These are phyloP conservation scores for Geophilus truncorum DNA, from an alignment of 2,888 invertebrate species.

Conservation along the genomic window DNA sequence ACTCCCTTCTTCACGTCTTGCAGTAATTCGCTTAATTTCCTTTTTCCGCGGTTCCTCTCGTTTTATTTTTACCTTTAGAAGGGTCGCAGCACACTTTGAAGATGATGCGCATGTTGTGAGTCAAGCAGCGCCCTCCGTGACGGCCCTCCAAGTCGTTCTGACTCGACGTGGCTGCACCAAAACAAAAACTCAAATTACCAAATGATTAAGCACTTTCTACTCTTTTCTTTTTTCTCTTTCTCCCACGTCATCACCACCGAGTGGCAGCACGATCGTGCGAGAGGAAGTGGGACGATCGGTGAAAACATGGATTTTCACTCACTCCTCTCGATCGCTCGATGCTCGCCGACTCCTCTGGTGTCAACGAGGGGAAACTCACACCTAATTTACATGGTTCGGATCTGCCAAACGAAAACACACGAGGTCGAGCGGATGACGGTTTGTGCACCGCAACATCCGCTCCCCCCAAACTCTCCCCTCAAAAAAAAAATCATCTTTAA, in stretches of 20 bases:
- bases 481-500: not conserved
- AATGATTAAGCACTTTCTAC: not conserved
- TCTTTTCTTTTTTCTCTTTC: not conserved
- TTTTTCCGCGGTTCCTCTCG: slow-evolving; percentile 48
- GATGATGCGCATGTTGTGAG: slow-evolving; percentile 92
- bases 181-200: not conserved
- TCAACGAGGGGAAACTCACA: not conserved
- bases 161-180: slow-evolving; percentile 72
- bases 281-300: not conserved
- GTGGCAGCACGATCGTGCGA: not conserved
- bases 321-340: not conserved
- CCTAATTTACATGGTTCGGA: not conserved
- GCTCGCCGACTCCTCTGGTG: not conserved
- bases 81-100: slow-evolving; percentile 89
- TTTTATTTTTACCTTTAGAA: slow-evolving; percentile 38
- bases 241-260: not conserved
- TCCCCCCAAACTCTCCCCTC: not conserved
- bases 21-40: slow-evolving; percentile 44
- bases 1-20: not conserved
- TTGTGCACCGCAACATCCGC: not conserved
- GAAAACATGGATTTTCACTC: not conserved
- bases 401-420: not conserved
- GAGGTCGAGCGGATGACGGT: not conserved
- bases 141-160: slow-evolving; percentile 85
- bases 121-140: slow-evolving; percentile 85